These are phyloP conservation scores for Propithecus coquereli DNA, from an alignment of 2,113 vertebrate species.

Conservation along the genomic window DNA sequence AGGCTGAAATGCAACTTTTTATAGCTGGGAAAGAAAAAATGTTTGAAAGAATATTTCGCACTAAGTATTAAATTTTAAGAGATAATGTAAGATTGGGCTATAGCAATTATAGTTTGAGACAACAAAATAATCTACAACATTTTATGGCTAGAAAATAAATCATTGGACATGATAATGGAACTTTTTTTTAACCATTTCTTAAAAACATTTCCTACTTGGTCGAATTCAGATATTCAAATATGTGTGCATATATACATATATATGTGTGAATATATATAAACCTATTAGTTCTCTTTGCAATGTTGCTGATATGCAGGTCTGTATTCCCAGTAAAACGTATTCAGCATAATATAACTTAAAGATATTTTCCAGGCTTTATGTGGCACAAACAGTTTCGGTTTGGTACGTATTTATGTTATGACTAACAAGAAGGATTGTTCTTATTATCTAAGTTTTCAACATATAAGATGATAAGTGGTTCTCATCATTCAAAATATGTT, in stretches of 20 bases:
- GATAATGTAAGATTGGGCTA: neutral
- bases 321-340: slow-evolving; percentile 40
- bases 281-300: neutral
- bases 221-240: slow-evolving; percentile 39
- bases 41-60: slow-evolving; percentile 32
- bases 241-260: no score
- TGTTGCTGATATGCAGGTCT: slow-evolving; percentile 38
- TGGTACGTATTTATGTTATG: slow-evolving; percentile 25
- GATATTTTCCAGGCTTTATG: neutral
- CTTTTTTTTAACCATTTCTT: neutral
- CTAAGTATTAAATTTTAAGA: slow-evolving; percentile 51
- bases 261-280: neutral
- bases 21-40: neutral
- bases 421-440: neutral
- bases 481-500: neutral
- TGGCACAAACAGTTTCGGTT: slow-evolving; percentile 30
- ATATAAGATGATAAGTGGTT: neutral
- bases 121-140: neutral
- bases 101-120: slow-evolving; percentile 7
- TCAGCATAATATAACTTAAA: slow-evolving; percentile 27
- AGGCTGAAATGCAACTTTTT: slow-evolving; percentile 3
- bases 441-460: slow-evolving; percentile 18
- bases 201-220: slow-evolving; percentile 28
- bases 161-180: neutral
- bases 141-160: slow-evolving; percentile 41